Evolutionary conservation across 2,113 vertebrate genomes (phyloP).

Genomic region (Microtus ochrogaster): DNA sequence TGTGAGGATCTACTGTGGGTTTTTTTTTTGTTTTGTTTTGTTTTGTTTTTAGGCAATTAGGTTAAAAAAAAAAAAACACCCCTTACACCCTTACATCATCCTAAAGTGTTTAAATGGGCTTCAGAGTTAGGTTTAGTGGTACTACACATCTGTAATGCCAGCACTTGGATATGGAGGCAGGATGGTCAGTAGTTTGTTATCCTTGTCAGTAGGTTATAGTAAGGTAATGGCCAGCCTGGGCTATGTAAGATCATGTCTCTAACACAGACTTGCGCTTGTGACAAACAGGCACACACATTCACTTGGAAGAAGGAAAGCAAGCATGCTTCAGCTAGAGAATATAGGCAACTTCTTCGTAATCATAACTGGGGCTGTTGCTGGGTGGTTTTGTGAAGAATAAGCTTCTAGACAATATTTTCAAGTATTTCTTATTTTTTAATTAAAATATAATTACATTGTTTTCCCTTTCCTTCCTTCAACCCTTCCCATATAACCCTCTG

Average conservation of each 20-base stretch:
- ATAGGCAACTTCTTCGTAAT: neutral
- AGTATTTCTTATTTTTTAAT: neutral
- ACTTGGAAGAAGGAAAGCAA: neutral
- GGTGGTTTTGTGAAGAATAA: constrained; percentile 44
- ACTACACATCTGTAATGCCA: neutral
- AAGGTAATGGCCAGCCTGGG: neutral
- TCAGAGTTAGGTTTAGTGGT: neutral
- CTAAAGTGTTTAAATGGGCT: neutral
- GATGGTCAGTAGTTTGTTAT: neutral
- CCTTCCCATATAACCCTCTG: neutral
- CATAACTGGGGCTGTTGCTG: neutral
- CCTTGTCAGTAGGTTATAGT: neutral
- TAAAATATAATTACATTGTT: neutral
- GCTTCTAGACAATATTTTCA: neutral
- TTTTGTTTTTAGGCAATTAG: neutral
- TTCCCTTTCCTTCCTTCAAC: neutral
- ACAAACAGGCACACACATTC: neutral
- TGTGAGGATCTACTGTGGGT: neutral
- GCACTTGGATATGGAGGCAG: neutral
- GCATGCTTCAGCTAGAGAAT: neutral
- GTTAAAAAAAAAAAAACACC: neutral
- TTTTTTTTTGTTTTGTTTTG: no score
- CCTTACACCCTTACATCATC: neutral
- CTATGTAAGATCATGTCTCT: neutral
- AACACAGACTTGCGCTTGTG: neutral